phyloP scores from a whole-genome alignment of 2,797 vertebrate genomes.

The Sylvia borin region DNA sequence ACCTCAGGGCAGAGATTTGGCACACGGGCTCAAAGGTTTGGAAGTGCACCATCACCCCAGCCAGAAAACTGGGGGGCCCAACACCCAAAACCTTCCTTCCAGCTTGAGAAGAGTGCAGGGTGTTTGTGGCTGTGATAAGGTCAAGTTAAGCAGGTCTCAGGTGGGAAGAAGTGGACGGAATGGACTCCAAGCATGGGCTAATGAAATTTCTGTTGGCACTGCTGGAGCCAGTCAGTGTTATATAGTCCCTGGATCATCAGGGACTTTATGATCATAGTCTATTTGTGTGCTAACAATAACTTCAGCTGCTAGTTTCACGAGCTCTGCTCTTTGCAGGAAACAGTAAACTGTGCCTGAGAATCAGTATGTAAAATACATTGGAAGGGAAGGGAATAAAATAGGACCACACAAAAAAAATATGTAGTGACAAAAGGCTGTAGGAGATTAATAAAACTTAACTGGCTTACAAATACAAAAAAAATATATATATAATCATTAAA shows the following conservation, averaged over 20 bases:
- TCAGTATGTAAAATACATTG: slow-evolving; percentile 58
- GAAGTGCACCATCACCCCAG: background rate
- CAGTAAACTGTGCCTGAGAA: slow-evolving; percentile 59
- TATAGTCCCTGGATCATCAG: slow-evolving; percentile 68
- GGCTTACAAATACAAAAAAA: slow-evolving; percentile 39
- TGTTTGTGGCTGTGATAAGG: background rate
- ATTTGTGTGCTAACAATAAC: slow-evolving; percentile 77
- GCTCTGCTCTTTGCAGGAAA: slow-evolving; percentile 61
- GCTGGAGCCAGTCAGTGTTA: slow-evolving; percentile 69
- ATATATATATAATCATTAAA: slow-evolving; percentile 61
- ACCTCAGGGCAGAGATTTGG: background rate
- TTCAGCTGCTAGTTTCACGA: slow-evolving; percentile 60
- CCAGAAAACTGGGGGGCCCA: background rate
- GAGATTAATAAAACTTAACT: slow-evolving; percentile 63
- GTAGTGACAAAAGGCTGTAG: background rate
- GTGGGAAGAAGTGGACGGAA: background rate
- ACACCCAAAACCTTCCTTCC: background rate
- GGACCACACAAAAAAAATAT: background rate
- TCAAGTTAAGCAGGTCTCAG: background rate
- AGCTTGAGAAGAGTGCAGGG: background rate
- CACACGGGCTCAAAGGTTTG: fast-evolving
- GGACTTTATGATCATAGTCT: slow-evolving; percentile 71
- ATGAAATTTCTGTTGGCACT: slow-evolving; percentile 64
- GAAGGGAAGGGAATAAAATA: slow-evolving; percentile 45
- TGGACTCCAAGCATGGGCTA: slow-evolving; percentile 51